phyloP scores from a whole-genome alignment of 2,113 vertebrate genomes.

The Neolamprologus longior region DNA sequence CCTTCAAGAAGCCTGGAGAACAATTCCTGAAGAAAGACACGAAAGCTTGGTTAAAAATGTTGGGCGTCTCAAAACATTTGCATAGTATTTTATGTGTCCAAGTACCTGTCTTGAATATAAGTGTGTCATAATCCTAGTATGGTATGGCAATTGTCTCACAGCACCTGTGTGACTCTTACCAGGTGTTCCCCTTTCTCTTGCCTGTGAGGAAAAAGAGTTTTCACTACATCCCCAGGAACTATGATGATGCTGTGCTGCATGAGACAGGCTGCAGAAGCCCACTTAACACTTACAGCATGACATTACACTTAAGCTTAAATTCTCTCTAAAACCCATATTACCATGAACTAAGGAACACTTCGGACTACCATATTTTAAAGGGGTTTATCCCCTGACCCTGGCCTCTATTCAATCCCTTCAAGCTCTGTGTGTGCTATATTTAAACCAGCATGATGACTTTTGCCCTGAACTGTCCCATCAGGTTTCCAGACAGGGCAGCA shows the following conservation, averaged over 20 bases:
- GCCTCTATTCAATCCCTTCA: background rate
- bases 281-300: background rate
- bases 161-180: constrained; percentile 83
- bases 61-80: background rate
- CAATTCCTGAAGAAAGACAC: background rate
- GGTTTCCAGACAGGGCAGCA: constrained; percentile 25
- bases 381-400: background rate
- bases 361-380: background rate
- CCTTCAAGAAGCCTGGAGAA: background rate
- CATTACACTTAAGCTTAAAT: background rate
- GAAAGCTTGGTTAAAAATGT: background rate
- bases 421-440: background rate
- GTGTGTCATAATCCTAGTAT: no score
- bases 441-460: background rate
- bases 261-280: constrained; percentile 14
- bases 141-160: constrained; percentile 39
- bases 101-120: background rate
- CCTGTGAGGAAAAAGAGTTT: constrained; percentile 80
- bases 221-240: constrained; percentile 75
- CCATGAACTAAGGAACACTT: background rate
- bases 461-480: background rate
- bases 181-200: constrained; percentile 81
- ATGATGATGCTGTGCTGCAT: constrained; percentile 67
- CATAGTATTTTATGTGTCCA: background rate
- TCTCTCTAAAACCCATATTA: background rate